Percentiles rank a stretch among this genome's conserved stretches.
These are phyloP conservation scores for Syngnathus scovelli DNA, from an alignment of 2,113 vertebrate genomes.

Conservation along the genomic window DNA sequence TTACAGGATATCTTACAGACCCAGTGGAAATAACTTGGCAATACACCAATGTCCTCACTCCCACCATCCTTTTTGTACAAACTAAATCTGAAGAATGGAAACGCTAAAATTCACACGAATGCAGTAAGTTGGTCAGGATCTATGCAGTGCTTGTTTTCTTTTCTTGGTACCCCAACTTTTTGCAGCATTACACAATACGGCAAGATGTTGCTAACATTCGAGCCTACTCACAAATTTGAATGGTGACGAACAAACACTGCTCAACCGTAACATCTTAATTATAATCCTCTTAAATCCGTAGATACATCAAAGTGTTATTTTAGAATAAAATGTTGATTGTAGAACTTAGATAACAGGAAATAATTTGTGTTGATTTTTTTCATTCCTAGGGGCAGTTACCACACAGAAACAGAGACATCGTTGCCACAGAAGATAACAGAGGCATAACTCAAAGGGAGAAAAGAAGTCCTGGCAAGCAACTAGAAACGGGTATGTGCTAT, in stretches of 20 bases:
- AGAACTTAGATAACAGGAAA: neutral
- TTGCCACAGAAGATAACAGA: slow-evolving; percentile 47
- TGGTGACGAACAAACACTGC: neutral
- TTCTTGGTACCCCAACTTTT: no score
- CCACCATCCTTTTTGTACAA: slow-evolving; percentile 57
- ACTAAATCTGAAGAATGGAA: slow-evolving; percentile 4
- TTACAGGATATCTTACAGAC: slow-evolving; percentile 65
- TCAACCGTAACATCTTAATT: neutral
- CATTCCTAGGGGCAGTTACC: slow-evolving; percentile 50
- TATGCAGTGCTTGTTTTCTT: no score
- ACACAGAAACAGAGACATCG: slow-evolving; percentile 43
- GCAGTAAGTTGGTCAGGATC: no score
- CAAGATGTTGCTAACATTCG: neutral
- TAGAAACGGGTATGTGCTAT: slow-evolving; percentile 54
- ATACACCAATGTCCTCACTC: slow-evolving; percentile 41
- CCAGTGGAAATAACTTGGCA: slow-evolving; percentile 57
- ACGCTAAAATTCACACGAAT: no score
- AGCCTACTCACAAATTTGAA: neutral
- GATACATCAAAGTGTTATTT: neutral
- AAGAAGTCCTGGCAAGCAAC: slow-evolving; percentile 59
- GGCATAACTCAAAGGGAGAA: slow-evolving; percentile 62
- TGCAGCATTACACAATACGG: no score
- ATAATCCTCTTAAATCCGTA: neutral
- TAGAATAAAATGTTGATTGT: neutral
- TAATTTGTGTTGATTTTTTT: neutral